Percentiles rank a stretch among this genome's conserved stretches.
Evolutionary conservation across 1,140 invertebrate species (phyloP).

Genomic region (Bicyclus anynana): DNA sequence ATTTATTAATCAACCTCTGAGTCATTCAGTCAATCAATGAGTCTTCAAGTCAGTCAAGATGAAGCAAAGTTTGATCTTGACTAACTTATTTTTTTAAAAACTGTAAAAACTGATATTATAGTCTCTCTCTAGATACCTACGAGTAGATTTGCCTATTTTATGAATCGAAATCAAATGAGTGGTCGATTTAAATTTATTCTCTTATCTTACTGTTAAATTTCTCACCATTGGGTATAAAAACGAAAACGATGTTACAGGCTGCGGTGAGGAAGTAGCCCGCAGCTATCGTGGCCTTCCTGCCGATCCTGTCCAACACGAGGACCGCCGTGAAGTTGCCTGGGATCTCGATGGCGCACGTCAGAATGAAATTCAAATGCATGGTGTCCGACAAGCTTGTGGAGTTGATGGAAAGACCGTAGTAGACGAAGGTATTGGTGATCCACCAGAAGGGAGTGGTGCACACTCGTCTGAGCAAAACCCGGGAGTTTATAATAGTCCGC

Average conservation of each 20-base stretch:
- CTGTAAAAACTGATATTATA: no score
- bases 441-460: constrained; percentile 84
- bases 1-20: no score
- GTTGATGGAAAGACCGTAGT: constrained; percentile 90
- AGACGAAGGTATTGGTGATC: constrained; percentile 86
- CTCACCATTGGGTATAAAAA: constrained; percentile 56
- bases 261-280: constrained; percentile 80
- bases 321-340: constrained; percentile 83
- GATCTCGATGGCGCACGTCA: constrained; percentile 83
- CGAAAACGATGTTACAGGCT: constrained; percentile 63
- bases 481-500: constrained; percentile 76
- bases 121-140: no score
- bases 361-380: constrained; percentile 84
- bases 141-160: no score
- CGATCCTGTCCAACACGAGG: constrained; percentile 79
- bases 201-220: no score
- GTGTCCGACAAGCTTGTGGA: constrained; percentile 85
- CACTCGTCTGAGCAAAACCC: constrained; percentile 79
- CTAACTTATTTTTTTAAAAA: no score
- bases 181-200: no score
- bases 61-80: no score
- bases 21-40: no score
- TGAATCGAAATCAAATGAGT: no score
- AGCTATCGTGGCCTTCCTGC: constrained; percentile 79
- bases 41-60: no score